Evolutionary conservation across 2,113 vertebrate species (phyloP), one percentile per base, ranked within the genome.

Genomic region (Varanus salvator): DNA sequence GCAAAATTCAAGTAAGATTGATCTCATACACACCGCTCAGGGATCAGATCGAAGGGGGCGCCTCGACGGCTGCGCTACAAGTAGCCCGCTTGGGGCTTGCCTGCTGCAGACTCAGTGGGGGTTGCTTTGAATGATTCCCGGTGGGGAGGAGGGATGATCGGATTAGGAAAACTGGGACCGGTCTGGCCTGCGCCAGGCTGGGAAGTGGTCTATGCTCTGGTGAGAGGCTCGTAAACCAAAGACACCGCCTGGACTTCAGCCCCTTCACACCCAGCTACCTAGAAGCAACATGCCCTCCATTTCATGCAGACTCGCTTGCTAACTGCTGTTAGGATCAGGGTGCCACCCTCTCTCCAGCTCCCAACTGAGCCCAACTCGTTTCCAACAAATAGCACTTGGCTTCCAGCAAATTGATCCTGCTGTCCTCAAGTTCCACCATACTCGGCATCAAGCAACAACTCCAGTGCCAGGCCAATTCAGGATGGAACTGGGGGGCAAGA

Each of bases 1-100:
- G 97, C 97, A 98, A 97, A 98, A 97, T 97, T 97, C 97, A 97
- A 97, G 95, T 97, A 96, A 98, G 96, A 97, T 96, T 97, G 97
- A 97, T 97, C 97, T 97, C 96, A 92, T 91, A 92, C 92, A 96
- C 93, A 92, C 92, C 91, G 72, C 94, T 90, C 94, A 4, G 87
- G 71, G n/a, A 29, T 44, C 82, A 95, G 93, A 97, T 92, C 82
- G 90, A 96, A 96, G 76, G 11, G 3, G 60, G 86, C 95, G 96
- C 95, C 96, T 91, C 54, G 69, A 31, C n/a, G 85, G 50, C 83
- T 94, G 93, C 94, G 95, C 95, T 95, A 94, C 96, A 95, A 94
- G 93, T 92, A 83, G 90, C 94, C 94, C 80, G 12, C 86, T 50
- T 92, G 93, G 92, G 93, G 89, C 94, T 31, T 94, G 92, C 93